Base-by-base conservation (phyloP, 2,888 invertebrate species). In the Tenthredo distinguenda region DNA sequence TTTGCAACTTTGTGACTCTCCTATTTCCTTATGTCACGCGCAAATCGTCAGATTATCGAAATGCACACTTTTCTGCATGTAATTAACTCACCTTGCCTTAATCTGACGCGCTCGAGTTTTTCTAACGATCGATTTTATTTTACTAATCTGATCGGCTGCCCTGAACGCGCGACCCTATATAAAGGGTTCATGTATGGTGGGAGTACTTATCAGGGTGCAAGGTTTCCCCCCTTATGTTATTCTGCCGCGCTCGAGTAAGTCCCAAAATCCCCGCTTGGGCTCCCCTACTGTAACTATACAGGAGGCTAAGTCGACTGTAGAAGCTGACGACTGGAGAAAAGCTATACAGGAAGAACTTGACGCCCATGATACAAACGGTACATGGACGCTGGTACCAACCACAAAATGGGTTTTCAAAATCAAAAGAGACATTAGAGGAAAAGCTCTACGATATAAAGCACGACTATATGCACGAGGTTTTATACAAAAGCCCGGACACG, bases 81-180 rank as follows among this genome's bases (percentile, higher is more conserved):
- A 86, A 86, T 85, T 65, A 65, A 65, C 26, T 26, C 74, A 86
- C 85, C 82, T 37, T 87, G 84, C 86, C 72, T 81, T 87, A 87
- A 87, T 87, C 87, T 87, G 87, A 87, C 87, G 84, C 86, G 86
- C 87, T 87, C 85, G 87, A 87, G 87, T 86, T 86, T 87, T 86
- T 86, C 86, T 83, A 74, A 81, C 72, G 58, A 47, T 68, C 84
- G 84, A 85, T 65, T 65, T 65, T 65, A 0, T 65, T 65, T 65
- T 65, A 65, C 65, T 26, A 65, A 9, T 65, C 65, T 65, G 65
- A 65, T 10, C 0, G 65, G 26, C 65, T 65, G 31, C 31, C 65
- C 5, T 65, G 26, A 26, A 31, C 21, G 89, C 79, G 85, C 62
- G 84, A 2, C 50, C 88, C 43, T 86, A 85, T 37, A 87, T 87